These are phyloP conservation scores for Papilio demoleus DNA, from an alignment of 2,888 invertebrate species.

Conservation along the genomic window DNA sequence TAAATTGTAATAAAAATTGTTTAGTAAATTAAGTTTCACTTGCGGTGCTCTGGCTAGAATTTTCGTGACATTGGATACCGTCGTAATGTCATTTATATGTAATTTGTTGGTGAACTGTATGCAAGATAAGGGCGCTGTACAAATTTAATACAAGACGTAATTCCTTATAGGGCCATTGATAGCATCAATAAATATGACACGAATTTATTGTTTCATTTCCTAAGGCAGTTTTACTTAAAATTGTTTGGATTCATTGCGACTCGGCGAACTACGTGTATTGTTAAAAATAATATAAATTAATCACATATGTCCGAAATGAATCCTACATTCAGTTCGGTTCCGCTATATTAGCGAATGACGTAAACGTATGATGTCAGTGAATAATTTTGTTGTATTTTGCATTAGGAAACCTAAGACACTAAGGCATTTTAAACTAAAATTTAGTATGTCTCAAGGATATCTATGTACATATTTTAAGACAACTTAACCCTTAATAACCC, in stretches of 20 bases:
- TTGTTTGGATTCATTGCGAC: neutral
- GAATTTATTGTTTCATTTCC: neutral
- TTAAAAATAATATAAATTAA: slow-evolving; percentile 13
- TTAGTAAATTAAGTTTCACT: too few species aligned
- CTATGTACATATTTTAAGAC: neutral
- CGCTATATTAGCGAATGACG: slow-evolving; percentile 1
- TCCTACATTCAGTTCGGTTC: slow-evolving; percentile 7
- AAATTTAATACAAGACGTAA: too few species aligned
- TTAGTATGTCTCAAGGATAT: neutral
- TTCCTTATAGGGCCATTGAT: too few species aligned
- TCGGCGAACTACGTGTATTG: neutral
- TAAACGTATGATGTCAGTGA: slow-evolving; percentile 21
- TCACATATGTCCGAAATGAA: slow-evolving; percentile 1
- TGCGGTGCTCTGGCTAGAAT: too few species aligned
- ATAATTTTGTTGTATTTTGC: slow-evolving; percentile 1
- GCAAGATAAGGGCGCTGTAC: too few species aligned
- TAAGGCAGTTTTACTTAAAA: neutral
- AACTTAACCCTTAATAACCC: too few species aligned
- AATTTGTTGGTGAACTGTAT: too few species aligned
- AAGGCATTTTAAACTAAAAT: neutral
- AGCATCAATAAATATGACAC: neutral
- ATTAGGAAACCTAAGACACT: slow-evolving; percentile 3
- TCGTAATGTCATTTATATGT: too few species aligned
- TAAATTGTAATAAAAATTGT: too few species aligned
- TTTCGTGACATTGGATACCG: too few species aligned